Evolutionary conservation across 1,140 invertebrate species (phyloP).

Genomic region (Tetragnatha versicolor): DNA sequence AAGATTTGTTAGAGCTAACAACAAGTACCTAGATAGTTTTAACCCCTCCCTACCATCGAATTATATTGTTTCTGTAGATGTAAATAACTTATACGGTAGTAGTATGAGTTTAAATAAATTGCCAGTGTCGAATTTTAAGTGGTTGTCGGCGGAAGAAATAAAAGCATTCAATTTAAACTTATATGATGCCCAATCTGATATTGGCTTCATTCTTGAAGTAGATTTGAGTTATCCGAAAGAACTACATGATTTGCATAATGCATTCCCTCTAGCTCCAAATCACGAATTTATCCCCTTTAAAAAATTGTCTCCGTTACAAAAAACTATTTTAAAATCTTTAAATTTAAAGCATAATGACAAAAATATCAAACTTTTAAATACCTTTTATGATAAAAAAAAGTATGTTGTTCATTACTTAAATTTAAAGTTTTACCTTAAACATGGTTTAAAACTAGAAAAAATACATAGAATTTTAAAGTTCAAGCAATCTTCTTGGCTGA

Average conservation of each 20-base stretch:
- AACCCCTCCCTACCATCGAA: not conserved
- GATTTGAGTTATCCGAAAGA: not conserved
- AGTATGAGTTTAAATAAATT: not conserved
- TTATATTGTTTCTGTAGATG: not conserved
- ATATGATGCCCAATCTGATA: not conserved
- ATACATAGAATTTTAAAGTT: constrained; percentile 7
- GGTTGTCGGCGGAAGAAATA: not conserved
- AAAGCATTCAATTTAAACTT: not conserved
- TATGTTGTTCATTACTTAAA: constrained; percentile 1
- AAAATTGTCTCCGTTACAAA: not conserved
- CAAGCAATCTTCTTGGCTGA: not conserved
- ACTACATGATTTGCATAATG: not conserved
- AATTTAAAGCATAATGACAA: not conserved
- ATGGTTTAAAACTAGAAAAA: not conserved
- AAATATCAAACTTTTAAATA: not conserved
- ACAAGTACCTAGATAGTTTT: not conserved
- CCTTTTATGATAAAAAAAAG: not conserved
- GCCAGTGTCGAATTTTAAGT: not conserved
- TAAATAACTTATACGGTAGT: not conserved
- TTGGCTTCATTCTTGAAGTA: not conserved
- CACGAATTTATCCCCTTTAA: not conserved
- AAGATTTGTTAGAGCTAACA: not conserved
- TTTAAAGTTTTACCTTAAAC: not conserved
- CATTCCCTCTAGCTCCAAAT: not conserved
- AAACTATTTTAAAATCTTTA: not conserved